phyloP scores from a whole-genome alignment of 2,888 invertebrate species.

The Drosophila anomalata region DNA sequence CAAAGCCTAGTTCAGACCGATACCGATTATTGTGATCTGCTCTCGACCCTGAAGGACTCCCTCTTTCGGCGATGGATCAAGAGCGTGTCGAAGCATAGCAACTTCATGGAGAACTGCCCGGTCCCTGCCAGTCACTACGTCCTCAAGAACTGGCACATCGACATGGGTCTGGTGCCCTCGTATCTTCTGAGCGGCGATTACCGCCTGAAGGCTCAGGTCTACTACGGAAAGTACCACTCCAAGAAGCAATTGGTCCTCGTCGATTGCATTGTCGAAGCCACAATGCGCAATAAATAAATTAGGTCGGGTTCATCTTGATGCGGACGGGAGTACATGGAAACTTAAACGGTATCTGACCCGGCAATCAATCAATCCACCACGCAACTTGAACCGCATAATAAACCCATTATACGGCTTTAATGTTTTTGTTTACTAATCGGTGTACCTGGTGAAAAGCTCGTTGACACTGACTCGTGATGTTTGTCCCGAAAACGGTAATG shows the following conservation, averaged over 20 bases:
- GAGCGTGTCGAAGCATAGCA: conserved; percentile 33
- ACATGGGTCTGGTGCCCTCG: conserved; percentile 42
- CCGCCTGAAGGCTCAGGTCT: conserved; percentile 23
- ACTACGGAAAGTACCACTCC: conserved; percentile 36
- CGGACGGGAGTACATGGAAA: not conserved
- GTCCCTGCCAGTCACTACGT: conserved; percentile 26
- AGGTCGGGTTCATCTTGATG: not conserved
- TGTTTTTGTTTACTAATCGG: conserved; percentile 6
- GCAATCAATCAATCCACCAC: conserved; percentile 4
- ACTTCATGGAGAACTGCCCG: conserved; percentile 44
- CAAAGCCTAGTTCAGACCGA: conserved; percentile 41
- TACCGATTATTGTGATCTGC: conserved; percentile 39
- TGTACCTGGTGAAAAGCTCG: conserved; percentile 9
- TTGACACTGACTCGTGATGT: conserved; percentile 20
- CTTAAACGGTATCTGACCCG: not conserved
- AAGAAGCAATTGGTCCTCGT: conserved; percentile 25
- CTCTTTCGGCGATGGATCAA: conserved; percentile 35
- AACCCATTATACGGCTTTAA: conserved; percentile 21
- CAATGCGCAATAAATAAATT: conserved; percentile 24
- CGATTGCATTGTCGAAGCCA: conserved; percentile 33
- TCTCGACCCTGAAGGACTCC: conserved; percentile 31
- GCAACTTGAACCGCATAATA: conserved; percentile 11
- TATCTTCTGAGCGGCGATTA: conserved; percentile 54
- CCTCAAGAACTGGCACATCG: conserved; percentile 28
- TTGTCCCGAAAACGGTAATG: not conserved